A percentile compares a stretch with the other conserved stretches of the same genome.
phyloP scores from a whole-genome alignment of 2,797 vertebrate species.

The Cossypha polioptera region DNA sequence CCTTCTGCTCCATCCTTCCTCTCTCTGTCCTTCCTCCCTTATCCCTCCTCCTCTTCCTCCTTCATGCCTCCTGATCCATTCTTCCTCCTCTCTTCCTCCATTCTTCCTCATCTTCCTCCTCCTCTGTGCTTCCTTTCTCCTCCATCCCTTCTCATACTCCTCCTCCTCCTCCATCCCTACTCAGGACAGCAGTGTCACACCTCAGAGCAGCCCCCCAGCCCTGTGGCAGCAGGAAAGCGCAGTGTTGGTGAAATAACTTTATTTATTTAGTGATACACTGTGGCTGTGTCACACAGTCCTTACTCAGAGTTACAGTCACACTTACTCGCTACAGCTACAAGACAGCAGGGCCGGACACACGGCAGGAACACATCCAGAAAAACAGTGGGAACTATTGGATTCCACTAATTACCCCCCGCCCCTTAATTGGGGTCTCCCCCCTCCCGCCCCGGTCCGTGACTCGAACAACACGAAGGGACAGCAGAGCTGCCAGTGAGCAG shows the following conservation, averaged over 20 bases:
- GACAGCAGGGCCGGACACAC: conserved; percentile 90
- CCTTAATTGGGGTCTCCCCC: conserved; percentile 12
- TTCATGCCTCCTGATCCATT: not conserved
- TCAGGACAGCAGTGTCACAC: not conserved
- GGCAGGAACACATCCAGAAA: conserved; percentile 87
- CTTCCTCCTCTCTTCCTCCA: not conserved
- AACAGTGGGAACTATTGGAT: conserved; percentile 74
- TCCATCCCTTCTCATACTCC: not conserved
- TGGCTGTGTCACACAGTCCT: conserved; percentile 89
- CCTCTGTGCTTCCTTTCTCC: too few species aligned
- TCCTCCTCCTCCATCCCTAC: not conserved
- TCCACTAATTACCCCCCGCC: conserved; percentile 52
- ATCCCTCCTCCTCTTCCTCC: not conserved
- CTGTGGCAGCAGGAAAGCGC: not conserved
- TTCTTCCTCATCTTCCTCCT: not conserved
- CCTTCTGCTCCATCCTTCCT: not conserved
- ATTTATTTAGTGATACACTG: conserved; percentile 61
- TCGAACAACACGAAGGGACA: conserved; percentile 29
- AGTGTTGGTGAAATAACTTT: conserved; percentile 86
- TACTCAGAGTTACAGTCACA: conserved; percentile 91
- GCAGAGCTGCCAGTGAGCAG: conserved; percentile 24
- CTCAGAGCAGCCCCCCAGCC: accelerated
- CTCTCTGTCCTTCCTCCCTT: not conserved
- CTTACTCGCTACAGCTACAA: conserved; percentile 90
- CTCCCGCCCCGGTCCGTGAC: conserved; percentile 54